Percentiles rank a stretch among this genome's conserved stretches.
These are phyloP conservation scores for Podabrus alpinus DNA, from an alignment of 2,888 invertebrate species.

Conservation along the genomic window DNA sequence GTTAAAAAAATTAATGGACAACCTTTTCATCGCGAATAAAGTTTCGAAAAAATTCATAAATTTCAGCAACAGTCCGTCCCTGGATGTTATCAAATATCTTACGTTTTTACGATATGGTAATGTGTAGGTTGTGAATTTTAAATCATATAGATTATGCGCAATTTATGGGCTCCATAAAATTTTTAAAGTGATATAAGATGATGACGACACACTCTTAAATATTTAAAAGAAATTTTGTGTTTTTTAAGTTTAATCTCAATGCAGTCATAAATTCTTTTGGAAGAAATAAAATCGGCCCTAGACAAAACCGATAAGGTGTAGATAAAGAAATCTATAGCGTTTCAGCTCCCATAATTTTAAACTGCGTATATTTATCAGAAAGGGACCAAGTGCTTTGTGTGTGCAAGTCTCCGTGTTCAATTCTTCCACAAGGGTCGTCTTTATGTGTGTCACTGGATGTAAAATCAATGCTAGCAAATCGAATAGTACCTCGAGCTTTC, in stretches of 20 bases:
- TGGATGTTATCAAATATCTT: background rate
- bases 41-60: too few relatives aligned
- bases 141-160: constrained; percentile 4
- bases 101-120: constrained; percentile 1
- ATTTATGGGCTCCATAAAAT: background rate
- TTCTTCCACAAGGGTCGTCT: constrained; percentile 33
- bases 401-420: constrained; percentile 19
- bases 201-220: constrained; percentile 24
- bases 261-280: constrained; percentile 27
- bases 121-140: constrained; percentile 3
- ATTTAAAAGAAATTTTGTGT: constrained; percentile 23
- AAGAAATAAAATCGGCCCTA: constrained; percentile 29
- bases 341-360: constrained; percentile 27
- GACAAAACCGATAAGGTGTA: constrained; percentile 30
- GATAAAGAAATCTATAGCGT: constrained; percentile 29
- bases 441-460: constrained; percentile 37
- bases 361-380: constrained; percentile 25
- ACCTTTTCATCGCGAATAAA: too few relatives aligned
- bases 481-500: constrained; percentile 25
- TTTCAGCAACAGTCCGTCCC: background rate
- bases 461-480: constrained; percentile 42
- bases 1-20: too few relatives aligned
- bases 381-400: constrained; percentile 24
- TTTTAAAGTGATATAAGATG: constrained; percentile 5
- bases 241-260: constrained; percentile 26